Base-by-base conservation (phyloP, 2,113 vertebrate genomes). In the Stegostoma tigrinum region DNA sequence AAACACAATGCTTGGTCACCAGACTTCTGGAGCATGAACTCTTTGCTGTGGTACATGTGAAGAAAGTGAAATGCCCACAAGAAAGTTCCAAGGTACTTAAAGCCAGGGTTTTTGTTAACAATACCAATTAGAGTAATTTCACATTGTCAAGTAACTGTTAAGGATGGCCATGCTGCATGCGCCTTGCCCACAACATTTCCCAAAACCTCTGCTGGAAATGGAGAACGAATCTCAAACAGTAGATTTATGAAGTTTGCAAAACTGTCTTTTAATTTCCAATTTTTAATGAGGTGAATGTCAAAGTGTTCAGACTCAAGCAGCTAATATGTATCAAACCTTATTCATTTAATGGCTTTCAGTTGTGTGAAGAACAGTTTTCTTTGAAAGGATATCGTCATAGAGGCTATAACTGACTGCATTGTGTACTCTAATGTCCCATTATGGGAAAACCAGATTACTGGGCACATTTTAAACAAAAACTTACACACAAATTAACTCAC, bases 401-500 rank as follows among this genome's bases (percentile, higher is more conserved):
- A 91, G 48, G 23, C 24, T 24, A 24, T 30, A 30, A 10, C 34
- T n/a, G 34, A 80, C n/a, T 1, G n/a, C 15, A 19, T 45, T 34
- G n/a, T 17, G 61, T 10, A 64, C 61, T 38, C 89, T 66, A 38
- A 91, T n/a, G 5, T 93, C 61, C 87, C 89, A 93, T 93, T 66
- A 83, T 93, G 61, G 61, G 61, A 93, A 93, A 93, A 38, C 61
- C 89, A 90, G 48, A 30, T 89, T 17, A 55, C 86, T 89, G 48
- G 30, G 12, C 87, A 38, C 66, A 23, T 21, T 38, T n/a, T 23
- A 14, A 8, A 30, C 23, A 19, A 52, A 90, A 90, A 61, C n/a
- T 15, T 17, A 42, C 38, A 8, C 34, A 66, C 5, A 21, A 67
- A 38, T 64, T 34, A 66, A 23, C 89, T 66, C 89, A 93, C 89